phyloP scores from a whole-genome alignment of 2,888 invertebrate genomes.

The Eupithecia exiguata region DNA sequence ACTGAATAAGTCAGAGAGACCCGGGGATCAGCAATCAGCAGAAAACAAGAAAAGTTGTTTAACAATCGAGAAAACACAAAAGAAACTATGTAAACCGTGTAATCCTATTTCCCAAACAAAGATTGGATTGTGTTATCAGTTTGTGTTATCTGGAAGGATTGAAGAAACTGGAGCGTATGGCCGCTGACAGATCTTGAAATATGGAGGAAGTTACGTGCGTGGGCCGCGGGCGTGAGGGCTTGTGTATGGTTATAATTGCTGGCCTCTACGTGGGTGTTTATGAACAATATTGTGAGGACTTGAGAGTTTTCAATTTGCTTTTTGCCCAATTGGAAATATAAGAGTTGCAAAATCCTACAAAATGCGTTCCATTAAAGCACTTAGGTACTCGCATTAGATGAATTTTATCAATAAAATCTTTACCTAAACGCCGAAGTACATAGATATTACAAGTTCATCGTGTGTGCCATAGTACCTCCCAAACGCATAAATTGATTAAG shows the following conservation, averaged over 20 bases:
- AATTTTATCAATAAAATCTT: no score
- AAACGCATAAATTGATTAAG: not conserved
- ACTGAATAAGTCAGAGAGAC: not conserved
- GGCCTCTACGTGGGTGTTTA: conserved; percentile 4
- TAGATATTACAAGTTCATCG: no score
- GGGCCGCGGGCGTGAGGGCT: conserved; percentile 20
- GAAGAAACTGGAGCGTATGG: conserved; percentile 43
- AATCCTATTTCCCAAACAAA: conserved; percentile 33
- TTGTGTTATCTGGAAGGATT: conserved; percentile 39
- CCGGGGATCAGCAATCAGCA: not conserved
- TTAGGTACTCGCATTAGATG: no score
- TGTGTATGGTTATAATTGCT: conserved; percentile 25
- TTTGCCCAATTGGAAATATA: not conserved
- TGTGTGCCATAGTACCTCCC: not conserved
- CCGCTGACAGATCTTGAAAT: conserved; percentile 45
- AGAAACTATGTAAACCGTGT: conserved; percentile 14
- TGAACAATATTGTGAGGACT: not conserved
- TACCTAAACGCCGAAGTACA: no score
- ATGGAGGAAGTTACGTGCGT: conserved; percentile 38
- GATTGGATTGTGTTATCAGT: conserved; percentile 35
- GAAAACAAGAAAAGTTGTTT: not conserved
- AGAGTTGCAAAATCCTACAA: no score
- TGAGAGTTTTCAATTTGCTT: not conserved
- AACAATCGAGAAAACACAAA: conserved; percentile 7
- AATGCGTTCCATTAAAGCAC: no score